A percentile compares a stretch with the other conserved stretches of the same genome.
Evolutionary conservation across 2,797 vertebrate species (phyloP).

Genomic region (Esox lucius): DNA sequence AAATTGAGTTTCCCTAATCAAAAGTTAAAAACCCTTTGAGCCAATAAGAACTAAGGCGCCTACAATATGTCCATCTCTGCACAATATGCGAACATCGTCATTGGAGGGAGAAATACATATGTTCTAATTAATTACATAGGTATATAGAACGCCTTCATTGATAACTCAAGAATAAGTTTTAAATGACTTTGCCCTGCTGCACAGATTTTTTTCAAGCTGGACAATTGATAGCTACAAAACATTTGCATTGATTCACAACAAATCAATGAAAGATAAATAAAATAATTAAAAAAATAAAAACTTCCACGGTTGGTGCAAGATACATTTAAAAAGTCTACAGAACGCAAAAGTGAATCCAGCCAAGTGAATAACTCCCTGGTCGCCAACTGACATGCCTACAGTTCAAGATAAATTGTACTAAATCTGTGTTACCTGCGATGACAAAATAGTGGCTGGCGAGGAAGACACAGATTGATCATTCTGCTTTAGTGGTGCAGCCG

Average conservation of each 20-base stretch:
- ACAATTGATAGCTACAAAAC: neutral
- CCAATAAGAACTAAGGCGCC: neutral
- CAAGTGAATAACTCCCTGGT: conserved; percentile 15
- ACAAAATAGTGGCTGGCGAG: conserved; percentile 66
- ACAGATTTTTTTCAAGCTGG: neutral
- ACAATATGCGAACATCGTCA: neutral
- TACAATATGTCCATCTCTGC: neutral
- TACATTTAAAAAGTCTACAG: neutral
- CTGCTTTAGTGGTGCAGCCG: conserved; percentile 82
- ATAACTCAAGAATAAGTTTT: neutral
- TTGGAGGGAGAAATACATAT: neutral
- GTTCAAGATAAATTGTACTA: neutral
- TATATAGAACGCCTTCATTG: neutral
- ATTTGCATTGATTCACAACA: neutral
- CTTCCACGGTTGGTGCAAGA: neutral
- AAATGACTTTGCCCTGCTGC: neutral
- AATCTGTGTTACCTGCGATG: conserved; percentile 80
- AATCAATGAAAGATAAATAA: neutral
- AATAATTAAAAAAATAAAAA: neutral
- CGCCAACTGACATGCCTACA: neutral
- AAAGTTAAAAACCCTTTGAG: conserved; percentile 43
- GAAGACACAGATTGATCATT: conserved; percentile 80
- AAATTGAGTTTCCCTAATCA: conserved; percentile 33
- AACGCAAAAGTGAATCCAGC: neutral
- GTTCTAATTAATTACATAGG: neutral